Evolutionary conservation across 2,113 vertebrate species (phyloP), one percentile per base, ranked within the genome.

Genomic region (Spea bombifrons): DNA sequence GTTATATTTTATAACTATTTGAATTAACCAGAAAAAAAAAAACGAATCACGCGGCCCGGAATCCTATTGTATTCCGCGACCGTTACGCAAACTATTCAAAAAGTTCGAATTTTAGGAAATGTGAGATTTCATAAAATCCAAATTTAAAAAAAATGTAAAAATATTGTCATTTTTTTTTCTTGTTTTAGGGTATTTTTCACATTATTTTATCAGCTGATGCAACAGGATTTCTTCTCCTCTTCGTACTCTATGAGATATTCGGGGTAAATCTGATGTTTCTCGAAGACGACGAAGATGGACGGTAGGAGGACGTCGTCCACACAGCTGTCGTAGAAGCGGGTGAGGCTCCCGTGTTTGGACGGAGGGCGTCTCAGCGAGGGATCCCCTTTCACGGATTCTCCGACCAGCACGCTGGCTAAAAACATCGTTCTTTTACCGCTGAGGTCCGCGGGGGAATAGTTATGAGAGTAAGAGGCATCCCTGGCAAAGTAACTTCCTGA

Each of bases 181-280:
- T 30, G 30, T 30, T 30, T 30, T 30, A 30, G 30, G 30, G 30
- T 30, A 30, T 30, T 30, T 30, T 30, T 30, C 30, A 30, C 30
- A 30, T 30, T 30, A 30, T 30, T 30, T 30, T 66, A 30, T 75
- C 9, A 80, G 47, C 76, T 59, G 13, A 15, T 2, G 16, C 17
- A 30, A 8, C 82, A 83, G 13, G 30, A 13, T 13, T 47, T 69
- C 6, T 66, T 48, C 52, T 67, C 30, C 9, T 9, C 13, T 46
- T 44, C 50, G 0, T 85, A 90, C 7, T 90, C 81, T 65, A 95
- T 90, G 0, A 93, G 0, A 48, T 63, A 90, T 57, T 87, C 88
- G 1, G 86, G 87, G 71, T 91, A 94, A 83, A 94, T 86, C 85
- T 92, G 89, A n/a, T 87, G 83, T 64, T 93, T 93, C 71, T 92